phyloP scores from a whole-genome alignment of 2,888 invertebrate species.

The Odontothrips loti region DNA sequence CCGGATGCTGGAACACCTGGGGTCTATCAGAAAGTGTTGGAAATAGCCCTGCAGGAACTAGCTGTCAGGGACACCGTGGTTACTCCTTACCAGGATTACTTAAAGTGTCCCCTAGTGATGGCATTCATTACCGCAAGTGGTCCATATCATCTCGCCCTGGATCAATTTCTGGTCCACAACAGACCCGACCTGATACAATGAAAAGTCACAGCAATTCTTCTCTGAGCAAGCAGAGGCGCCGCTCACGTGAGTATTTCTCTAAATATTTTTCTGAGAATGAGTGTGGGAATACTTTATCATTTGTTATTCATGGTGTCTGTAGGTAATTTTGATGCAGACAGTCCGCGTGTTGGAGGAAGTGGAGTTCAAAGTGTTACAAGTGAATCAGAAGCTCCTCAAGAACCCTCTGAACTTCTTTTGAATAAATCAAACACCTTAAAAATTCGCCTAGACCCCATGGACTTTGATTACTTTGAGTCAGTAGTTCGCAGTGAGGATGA shows the following conservation, averaged over 20 bases:
- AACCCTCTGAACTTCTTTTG: conserved; percentile 49
- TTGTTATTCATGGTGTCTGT: neutral
- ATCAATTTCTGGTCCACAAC: neutral
- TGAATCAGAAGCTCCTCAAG: conserved; percentile 51
- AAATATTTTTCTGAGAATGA: too few relatives aligned
- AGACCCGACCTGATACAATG: neutral
- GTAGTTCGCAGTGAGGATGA: conserved; percentile 51
- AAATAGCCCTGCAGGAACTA: neutral
- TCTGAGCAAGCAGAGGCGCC: neutral
- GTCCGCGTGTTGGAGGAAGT: neutral
- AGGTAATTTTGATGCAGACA: neutral
- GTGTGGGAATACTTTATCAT: too few relatives aligned
- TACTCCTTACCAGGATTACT: neutral
- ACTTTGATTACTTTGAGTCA: conserved; percentile 59
- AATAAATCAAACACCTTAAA: conserved; percentile 55
- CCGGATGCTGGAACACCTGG: neutral
- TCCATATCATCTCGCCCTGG: neutral
- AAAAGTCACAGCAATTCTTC: conserved; percentile 13
- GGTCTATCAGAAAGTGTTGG: conserved; percentile 36
- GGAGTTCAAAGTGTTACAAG: conserved; percentile 45
- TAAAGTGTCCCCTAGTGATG: neutral
- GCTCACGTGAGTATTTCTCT: neutral
- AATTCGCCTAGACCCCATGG: conserved; percentile 55
- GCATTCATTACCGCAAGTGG: neutral
- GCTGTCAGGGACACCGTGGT: neutral